A percentile compares a stretch with the other conserved stretches of the same genome.
phyloP scores from a whole-genome alignment of 2,888 invertebrate species.

The Gymnoscelis rufifasciata region DNA sequence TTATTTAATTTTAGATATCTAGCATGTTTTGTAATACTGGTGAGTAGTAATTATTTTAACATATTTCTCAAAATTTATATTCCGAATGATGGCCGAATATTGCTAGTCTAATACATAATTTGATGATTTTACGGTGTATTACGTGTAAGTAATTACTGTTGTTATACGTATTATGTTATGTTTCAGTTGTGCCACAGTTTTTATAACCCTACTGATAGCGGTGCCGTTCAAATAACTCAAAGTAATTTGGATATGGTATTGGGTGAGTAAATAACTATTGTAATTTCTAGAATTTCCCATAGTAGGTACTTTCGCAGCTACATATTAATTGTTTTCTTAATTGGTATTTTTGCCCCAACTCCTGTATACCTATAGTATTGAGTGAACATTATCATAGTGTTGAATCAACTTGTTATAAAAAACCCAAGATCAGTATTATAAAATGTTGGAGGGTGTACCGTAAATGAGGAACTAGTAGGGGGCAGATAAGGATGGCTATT shows the following conservation, averaged over 20 bases:
- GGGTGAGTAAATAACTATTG: conserved; percentile 77
- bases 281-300: conserved; percentile 26
- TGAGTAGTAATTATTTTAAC: conserved; percentile 37
- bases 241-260: conserved; percentile 90
- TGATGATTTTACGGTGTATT: conserved; percentile 65
- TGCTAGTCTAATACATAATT: conserved; percentile 32
- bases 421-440: too few relatives aligned
- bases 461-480: too few relatives aligned
- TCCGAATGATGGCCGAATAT: conserved; percentile 21
- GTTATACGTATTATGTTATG: conserved; percentile 51
- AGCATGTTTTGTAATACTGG: conserved; percentile 55
- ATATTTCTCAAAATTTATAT: not conserved
- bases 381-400: too few relatives aligned
- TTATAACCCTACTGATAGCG: conserved; percentile 88
- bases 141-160: conserved; percentile 52
- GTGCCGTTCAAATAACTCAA: conserved; percentile 88
- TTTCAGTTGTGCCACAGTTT: conserved; percentile 78
- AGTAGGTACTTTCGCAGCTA: too few relatives aligned
- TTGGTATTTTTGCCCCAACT: not conserved
- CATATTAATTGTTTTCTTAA: too few relatives aligned
- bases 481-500: too few relatives aligned
- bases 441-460: too few relatives aligned
- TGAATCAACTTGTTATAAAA: too few relatives aligned
- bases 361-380: not conserved
- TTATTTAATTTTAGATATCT: conserved; percentile 50